phyloP scores from a whole-genome alignment of 2,888 invertebrate genomes.

The Microctonus brassicae region DNA sequence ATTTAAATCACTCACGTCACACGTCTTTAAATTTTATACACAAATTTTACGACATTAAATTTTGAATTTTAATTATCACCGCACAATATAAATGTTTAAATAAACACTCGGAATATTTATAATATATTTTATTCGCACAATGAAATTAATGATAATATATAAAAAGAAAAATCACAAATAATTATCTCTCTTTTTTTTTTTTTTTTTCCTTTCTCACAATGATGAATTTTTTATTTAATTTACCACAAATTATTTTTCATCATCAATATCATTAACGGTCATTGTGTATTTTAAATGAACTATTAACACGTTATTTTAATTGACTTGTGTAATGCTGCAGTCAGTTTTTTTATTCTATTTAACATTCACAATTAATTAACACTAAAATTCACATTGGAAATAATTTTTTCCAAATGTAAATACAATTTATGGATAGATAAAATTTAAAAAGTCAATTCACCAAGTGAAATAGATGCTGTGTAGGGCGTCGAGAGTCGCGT shows the following conservation, averaged over 20 bases:
- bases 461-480: constrained; percentile 11
- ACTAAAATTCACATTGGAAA: background rate
- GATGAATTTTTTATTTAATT: too few species aligned
- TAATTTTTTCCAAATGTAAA: background rate
- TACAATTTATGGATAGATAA: constrained; percentile 9
- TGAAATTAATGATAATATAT: background rate
- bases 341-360: background rate
- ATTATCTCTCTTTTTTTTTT: background rate
- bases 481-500: constrained; percentile 54
- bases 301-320: too few species aligned
- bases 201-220: background rate
- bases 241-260: too few species aligned
- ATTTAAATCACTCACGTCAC: constrained; percentile 19
- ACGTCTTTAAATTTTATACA: background rate
- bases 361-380: background rate
- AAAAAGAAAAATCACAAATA: too few species aligned
- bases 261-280: too few species aligned
- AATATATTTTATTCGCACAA: background rate
- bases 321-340: too few species aligned
- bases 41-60: too few species aligned
- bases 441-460: constrained; percentile 46
- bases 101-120: background rate
- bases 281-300: too few species aligned
- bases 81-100: background rate
- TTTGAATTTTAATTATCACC: too few species aligned